Evolutionary conservation across 2,113 vertebrate genomes (phyloP), one percentile per base, ranked within the genome.

Genomic region (Sula dactylatra): DNA sequence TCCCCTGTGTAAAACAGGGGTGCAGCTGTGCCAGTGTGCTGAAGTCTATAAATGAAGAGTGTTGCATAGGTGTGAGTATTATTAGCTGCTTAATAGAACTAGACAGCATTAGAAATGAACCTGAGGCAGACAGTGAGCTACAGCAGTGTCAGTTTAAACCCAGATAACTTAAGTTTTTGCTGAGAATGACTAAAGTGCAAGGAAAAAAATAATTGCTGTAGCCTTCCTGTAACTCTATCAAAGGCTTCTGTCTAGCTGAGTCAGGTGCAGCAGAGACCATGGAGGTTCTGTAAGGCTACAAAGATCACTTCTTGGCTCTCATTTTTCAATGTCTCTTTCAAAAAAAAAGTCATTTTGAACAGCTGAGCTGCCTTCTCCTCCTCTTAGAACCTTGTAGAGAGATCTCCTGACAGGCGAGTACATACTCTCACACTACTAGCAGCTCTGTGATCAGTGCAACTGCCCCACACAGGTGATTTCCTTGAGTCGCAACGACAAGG

Each of bases 81-180:
- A 90, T 71, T 85, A 90, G 67, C 74, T 93, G 84, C 87, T 91
- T 91, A 77, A 82, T 34, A 89, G 82, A 96, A 95, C 40, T 82
- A 73, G 66, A 58, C 24, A 66, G 55, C 34, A 19, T 40, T 79
- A 80, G n/a, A 85, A 94, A 91, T 32, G 8, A 94, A 72, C 40
- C 44, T 70, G 62, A 62, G 40, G 74, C 69, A 80, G 81, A 69
- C 22, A 54, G 56, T 64, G 54, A 70, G 40, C 47, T 45, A 50
- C 13, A 49, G 61, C 66, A 81, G 25, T 50, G 52, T 71, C 93
- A 69, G 4, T 59, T 81, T 70, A 79, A 93, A 81, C 47, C 17
- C 55, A 86, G 84, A 10, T 22, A 93, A 5, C 1, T 42, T 21
- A 54, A n/a, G 26, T 42, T 91, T 94, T 85, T 85, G 36, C 58